Percentiles rank a stretch among this genome's conserved stretches.
Evolutionary conservation across 2,797 vertebrate genomes (phyloP).

Genomic region (Todus mexicanus): DNA sequence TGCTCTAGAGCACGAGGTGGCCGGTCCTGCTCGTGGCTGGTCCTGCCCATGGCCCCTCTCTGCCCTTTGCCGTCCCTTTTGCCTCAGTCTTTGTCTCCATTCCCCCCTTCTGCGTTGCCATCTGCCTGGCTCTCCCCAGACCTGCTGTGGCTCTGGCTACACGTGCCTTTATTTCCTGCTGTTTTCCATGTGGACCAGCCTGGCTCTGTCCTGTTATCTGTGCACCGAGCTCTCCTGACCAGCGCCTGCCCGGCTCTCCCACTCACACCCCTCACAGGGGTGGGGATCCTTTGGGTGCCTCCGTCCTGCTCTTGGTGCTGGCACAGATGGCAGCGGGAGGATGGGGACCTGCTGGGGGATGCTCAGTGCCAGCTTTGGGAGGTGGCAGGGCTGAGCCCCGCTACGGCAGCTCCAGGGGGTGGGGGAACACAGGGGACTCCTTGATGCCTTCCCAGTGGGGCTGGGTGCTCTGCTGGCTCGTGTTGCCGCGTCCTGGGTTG

Average conservation of each 20-base stretch:
- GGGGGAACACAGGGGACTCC: background rate
- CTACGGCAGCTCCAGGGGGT: background rate
- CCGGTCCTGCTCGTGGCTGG: background rate
- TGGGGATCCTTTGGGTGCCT: background rate
- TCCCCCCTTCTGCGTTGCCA: background rate
- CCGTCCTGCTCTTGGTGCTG: background rate
- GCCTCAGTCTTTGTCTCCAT: background rate
- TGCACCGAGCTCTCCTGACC: background rate
- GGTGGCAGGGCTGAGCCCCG: background rate
- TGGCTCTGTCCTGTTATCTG: background rate
- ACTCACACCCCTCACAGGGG: accelerated
- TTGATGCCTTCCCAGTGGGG: background rate
- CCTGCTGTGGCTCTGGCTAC: background rate
- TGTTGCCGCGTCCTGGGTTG: background rate
- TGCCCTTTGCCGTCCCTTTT: background rate
- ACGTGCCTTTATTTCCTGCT: accelerated
- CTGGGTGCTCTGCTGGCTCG: accelerated
- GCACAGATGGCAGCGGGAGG: background rate
- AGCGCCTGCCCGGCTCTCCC: background rate
- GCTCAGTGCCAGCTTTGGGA: background rate
- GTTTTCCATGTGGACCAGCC: background rate
- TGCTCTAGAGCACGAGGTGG: accelerated
- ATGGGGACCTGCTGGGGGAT: accelerated
- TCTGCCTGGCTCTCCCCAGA: background rate
- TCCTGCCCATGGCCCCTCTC: background rate